Percentiles rank a stretch among this genome's conserved stretches.
These are phyloP conservation scores for roundworm (Caenorhabditis elegans) DNA, from an alignment of 1,140 invertebrate genomes.

Conservation along the genomic window WBcel235 BX284606.5:4749001-4749500, in stretches of 20 bases:
- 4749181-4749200: background rate
- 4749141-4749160: too few species aligned
- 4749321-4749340: constrained; percentile 22
- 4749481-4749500: background rate
- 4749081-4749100: background rate
- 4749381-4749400: background rate
- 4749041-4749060: background rate
- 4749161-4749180: too few species aligned
- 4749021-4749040: background rate
- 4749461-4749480: background rate
- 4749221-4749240: background rate
- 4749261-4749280: constrained; percentile 27
- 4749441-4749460: background rate
- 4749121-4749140: too few species aligned
- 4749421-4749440: background rate
- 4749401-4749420: constrained; percentile 1
- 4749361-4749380: constrained; percentile 7
- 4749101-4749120: too few species aligned
- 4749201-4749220: background rate
- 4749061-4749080: constrained; percentile 7
- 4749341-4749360: constrained; percentile 28
- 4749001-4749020: background rate
- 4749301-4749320: constrained; percentile 7
- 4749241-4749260: background rate
- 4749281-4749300: constrained; percentile 33